Base-by-base conservation (phyloP, 2,888 invertebrate species). In the Caenorhabditis sp. region DNA sequence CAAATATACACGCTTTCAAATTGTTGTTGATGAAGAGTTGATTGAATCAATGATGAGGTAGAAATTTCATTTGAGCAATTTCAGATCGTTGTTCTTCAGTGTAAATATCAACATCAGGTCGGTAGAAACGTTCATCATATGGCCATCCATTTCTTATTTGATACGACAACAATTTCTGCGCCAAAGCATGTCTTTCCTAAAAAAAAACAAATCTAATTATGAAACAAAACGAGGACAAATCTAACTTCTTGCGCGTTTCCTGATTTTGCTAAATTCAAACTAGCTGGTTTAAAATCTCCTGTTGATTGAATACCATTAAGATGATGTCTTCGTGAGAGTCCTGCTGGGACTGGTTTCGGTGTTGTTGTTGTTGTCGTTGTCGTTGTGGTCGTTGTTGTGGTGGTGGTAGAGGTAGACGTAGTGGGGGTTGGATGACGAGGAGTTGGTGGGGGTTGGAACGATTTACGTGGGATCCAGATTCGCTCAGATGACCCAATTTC, bases 131-230 rank as follows among this genome's bases (percentile, higher is more conserved):
- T 36, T 86, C 86, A 58, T 84, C 83, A 65, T 86, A 86, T 8
- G 86, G 86, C 86, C 86, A 86, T 59, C 86, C 86, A 59, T 81
- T 78, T 62, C 81, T 79, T 65, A 87, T 84, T 66, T 84, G 82
- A 58, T 86, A 78, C 58, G 82, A 76, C 19, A 86, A 62, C 62
- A 78, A 79, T 24, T 81, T 71, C 60, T 86, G 81, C 17, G 81
- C 85, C 59, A 82, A 63, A 19, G 65, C 76, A 53, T 76, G 78
- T 63, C 77, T 78, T 36, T 82, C 68, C 70, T 76, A 19, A 31
- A 63, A 59, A n/a, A 53, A 59, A 24, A 14, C 0, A 14, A 12
- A 6, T 23, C 14, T 31, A 37, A 17, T 27, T 1, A 27, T 54
- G 1, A 10, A 24, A 14, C 1, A 50, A 19, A 36, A 57, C 6